Percentiles rank a stretch among this genome's conserved stretches.
Evolutionary conservation across 2,113 vertebrate species (phyloP).

Genomic region (Grallaria varia): DNA sequence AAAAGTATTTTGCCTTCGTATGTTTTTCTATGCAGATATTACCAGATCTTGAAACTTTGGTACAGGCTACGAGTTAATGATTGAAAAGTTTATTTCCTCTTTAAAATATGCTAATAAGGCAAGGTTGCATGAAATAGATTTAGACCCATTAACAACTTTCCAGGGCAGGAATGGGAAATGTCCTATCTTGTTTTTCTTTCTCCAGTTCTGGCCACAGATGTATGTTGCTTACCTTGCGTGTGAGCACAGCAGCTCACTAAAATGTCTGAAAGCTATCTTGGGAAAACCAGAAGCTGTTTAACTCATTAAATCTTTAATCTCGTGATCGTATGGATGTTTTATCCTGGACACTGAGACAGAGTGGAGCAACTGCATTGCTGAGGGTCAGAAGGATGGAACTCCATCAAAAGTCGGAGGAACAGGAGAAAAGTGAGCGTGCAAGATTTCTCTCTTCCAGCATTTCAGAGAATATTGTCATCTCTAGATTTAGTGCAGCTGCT

Average conservation of each 20-base stretch:
- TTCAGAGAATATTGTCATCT: neutral
- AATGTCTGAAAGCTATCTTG: neutral
- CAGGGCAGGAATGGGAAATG: neutral
- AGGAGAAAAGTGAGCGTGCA: neutral
- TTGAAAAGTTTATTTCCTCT: neutral
- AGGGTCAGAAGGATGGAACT: neutral
- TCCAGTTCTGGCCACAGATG: neutral
- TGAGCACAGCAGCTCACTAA: neutral
- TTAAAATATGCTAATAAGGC: neutral
- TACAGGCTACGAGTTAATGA: neutral
- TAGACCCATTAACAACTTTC: neutral
- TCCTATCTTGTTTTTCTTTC: neutral
- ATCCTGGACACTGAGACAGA: neutral
- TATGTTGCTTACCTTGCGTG: neutral
- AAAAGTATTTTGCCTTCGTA: neutral
- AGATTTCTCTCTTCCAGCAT: neutral
- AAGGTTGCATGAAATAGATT: neutral
- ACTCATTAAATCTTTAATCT: neutral
- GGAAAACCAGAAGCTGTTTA: neutral
- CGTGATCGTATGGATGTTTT: neutral
- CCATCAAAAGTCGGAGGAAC: neutral
- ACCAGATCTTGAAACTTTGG: neutral
- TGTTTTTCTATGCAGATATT: neutral
- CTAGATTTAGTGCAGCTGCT: neutral
- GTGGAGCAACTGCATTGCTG: neutral